phyloP scores from a whole-genome alignment of 2,888 invertebrate genomes.

The Copidosoma aretas region DNA sequence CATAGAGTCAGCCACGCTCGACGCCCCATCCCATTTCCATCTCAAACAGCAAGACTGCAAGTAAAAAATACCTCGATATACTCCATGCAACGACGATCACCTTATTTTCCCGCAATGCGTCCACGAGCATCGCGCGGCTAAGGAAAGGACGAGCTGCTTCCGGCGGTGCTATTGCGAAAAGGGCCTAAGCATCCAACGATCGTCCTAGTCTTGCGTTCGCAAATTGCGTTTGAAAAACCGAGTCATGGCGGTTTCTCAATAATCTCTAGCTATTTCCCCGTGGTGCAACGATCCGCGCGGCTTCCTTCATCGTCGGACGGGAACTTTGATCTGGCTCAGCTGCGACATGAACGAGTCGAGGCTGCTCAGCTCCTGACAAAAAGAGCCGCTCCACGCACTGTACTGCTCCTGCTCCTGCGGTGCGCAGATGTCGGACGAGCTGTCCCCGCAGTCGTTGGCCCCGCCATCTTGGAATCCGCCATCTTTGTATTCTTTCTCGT shows the following conservation, averaged over 20 bases:
- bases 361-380: constrained; percentile 69
- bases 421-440: constrained; percentile 21
- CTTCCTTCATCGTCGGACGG: constrained; percentile 60
- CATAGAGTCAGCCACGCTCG: constrained; percentile 47
- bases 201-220: background rate
- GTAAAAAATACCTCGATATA: constrained; percentile 59
- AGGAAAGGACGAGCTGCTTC: background rate
- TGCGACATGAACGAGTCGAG: constrained; percentile 73
- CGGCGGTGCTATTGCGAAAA: background rate
- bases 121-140: background rate
- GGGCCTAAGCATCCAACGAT: background rate
- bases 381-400: constrained; percentile 47
- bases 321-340: constrained; percentile 67
- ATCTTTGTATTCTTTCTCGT: constrained; percentile 22
- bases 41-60: constrained; percentile 60
- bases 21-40: constrained; percentile 52
- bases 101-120: constrained; percentile 6
- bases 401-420: constrained; percentile 22
- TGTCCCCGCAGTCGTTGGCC: constrained; percentile 4
- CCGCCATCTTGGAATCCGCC: constrained; percentile 20
- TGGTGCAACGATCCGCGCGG: background rate
- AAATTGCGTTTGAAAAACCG: constrained; percentile 18
- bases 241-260: constrained; percentile 34
- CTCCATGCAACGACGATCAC: constrained; percentile 48
- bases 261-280: background rate